A percentile compares a stretch with the other conserved stretches of the same genome.
Conservation (phyloP, 2,888 invertebrate genomes). For the Cryptops parisi region DNA sequence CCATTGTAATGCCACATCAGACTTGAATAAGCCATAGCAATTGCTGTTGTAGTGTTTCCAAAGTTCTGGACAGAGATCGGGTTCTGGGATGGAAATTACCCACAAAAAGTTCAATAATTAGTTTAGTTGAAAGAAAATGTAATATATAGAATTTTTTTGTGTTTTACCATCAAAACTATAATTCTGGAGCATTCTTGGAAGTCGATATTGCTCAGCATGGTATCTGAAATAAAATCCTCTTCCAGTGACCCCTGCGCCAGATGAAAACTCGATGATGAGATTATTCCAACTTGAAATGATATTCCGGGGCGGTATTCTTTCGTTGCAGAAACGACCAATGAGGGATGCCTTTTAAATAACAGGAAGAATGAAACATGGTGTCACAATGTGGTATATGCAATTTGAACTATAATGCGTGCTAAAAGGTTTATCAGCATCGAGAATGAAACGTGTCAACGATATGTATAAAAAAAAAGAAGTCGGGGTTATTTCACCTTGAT, state of each 20-base stretch:
- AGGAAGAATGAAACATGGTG: no score
- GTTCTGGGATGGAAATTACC: constrained; percentile 17
- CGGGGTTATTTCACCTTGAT: constrained; percentile 17
- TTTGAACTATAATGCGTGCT: neutral
- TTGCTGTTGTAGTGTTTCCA: constrained; percentile 24
- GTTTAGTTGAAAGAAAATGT: neutral
- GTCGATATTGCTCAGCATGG: constrained; percentile 20
- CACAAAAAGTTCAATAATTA: neutral
- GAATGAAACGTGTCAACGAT: neutral
- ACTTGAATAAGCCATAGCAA: constrained; percentile 23
- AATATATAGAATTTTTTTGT: neutral
- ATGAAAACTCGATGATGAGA: constrained; percentile 23
- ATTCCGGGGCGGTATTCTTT: constrained; percentile 21
- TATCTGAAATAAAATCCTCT: constrained; percentile 24
- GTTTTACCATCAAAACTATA: constrained; percentile 20
- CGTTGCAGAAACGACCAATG: constrained; percentile 24
- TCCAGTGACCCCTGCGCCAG: constrained; percentile 22
- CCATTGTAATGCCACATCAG: constrained; percentile 24
- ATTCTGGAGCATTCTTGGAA: constrained; percentile 19
- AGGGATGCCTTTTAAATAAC: constrained; percentile 15
- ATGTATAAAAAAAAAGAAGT: neutral
- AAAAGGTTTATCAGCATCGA: neutral
- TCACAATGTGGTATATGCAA: no score
- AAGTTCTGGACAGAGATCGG: constrained; percentile 20
- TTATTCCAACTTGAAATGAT: constrained; percentile 25